These are phyloP conservation scores for Brachyistius frenatus DNA, from an alignment of 2,113 vertebrate species.

Conservation along the genomic window DNA sequence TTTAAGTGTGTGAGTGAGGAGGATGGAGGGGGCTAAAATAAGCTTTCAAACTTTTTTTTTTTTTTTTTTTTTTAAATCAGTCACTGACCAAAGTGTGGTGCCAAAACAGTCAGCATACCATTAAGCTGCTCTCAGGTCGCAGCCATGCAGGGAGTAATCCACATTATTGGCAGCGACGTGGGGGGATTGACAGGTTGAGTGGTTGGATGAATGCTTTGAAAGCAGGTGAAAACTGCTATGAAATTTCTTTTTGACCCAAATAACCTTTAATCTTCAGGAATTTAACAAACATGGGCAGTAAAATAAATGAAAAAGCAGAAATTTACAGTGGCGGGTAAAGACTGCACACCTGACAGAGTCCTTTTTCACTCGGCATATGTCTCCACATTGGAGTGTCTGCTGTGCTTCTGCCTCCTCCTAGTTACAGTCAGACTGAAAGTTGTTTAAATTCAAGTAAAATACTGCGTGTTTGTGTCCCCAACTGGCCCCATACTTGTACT, in stretches of 20 bases:
- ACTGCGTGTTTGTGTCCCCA: not conserved
- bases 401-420: conserved; percentile 7
- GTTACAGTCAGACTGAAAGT: not conserved
- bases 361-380: not conserved
- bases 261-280: not conserved
- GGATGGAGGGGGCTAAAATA: conserved; percentile 20
- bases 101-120: conserved; percentile 31
- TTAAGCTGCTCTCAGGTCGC: conserved; percentile 30
- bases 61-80: conserved; percentile 4
- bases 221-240: conserved; percentile 2
- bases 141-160: conserved; percentile 23
- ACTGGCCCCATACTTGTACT: not conserved
- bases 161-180: conserved; percentile 20
- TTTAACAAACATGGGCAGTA: conserved; percentile 11
- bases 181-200: conserved; percentile 34
- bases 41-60: conserved; percentile 12
- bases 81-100: conserved; percentile 7
- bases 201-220: conserved; percentile 21
- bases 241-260: conserved; percentile 7
- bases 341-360: not conserved
- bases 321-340: not conserved
- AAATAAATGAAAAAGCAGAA: conserved; percentile 3
- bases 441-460: conserved; percentile 3
- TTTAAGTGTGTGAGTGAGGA: not conserved
- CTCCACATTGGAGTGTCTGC: not conserved